Evolutionary conservation across 2,113 vertebrate species (phyloP), one percentile per base, ranked within the genome.

Genomic region (Hemichromis elongatus): DNA sequence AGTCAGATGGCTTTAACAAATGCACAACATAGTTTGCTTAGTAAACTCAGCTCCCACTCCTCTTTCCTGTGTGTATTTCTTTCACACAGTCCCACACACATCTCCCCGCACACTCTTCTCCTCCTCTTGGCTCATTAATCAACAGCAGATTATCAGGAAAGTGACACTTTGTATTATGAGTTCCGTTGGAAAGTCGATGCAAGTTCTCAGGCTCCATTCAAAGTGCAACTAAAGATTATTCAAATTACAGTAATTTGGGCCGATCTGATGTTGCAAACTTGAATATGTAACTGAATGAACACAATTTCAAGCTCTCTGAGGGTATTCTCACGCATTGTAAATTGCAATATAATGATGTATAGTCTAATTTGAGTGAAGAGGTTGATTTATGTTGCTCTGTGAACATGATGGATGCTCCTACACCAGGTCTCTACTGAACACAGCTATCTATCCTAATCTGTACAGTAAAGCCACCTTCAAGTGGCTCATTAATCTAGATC

Each of bases 131-230:
- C 90, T 93, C 93, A 95, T 94, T 93, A 95, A 94, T 95, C 93
- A 95, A 92, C 28, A 30, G 88, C 92, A 92, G 84, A 93, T 95
- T 92, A 95, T 92, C 91, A 92, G 70, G 87, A 66, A 93, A 92
- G 87, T 94, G 94, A 93, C 92, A 94, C 83, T 93, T 88, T 92
- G 88, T 87, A 86, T 92, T 92, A 91, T 84, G 87, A 92, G 77
- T 89, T 90, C 24, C 82, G 79, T 77, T 89, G 63, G 86, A 89
- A 63, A 90, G 52, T 52, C 68, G 84, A 94, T 93, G 88, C 85
- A 93, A 91, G 92, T 90, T 77, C 86, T 85, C 55, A 56, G 37
- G 16, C 59, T 82, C 35, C 3, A 82, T 87, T 82, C 19, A 90
- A 80, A 87, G 81, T 83, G 82, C 79, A 90, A 40, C 83, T 47